These are phyloP conservation scores for Calypte anna DNA, from an alignment of 2,113 vertebrate species.

Conservation along the genomic window DNA sequence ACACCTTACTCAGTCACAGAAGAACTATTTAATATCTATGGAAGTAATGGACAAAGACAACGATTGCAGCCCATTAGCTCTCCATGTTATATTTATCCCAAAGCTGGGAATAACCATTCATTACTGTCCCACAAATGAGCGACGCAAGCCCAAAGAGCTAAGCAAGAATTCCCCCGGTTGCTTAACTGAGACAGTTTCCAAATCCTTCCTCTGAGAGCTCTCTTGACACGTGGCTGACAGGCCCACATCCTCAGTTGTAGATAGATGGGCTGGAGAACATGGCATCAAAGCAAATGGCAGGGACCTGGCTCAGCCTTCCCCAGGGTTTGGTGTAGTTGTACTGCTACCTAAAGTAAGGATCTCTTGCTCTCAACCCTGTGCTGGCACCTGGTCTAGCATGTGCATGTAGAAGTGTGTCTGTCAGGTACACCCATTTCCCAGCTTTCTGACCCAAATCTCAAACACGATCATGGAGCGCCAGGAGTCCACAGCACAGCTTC, in stretches of 20 bases:
- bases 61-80: neutral
- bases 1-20: neutral
- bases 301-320: neutral
- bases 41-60: slow-evolving; percentile 13
- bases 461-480: accelerated
- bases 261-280: neutral
- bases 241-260: neutral
- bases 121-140: neutral
- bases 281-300: neutral
- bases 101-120: neutral
- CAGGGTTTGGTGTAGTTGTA: neutral
- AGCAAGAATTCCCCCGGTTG: neutral
- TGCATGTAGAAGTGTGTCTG: accelerated
- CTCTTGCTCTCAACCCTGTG: neutral
- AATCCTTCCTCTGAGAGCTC: neutral
- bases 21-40: neutral
- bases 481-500: neutral
- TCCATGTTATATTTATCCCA: neutral
- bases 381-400: neutral
- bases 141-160: neutral
- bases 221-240: neutral
- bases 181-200: neutral
- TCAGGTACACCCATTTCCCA: neutral
- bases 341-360: neutral
- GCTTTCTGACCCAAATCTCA: neutral